phyloP scores from a whole-genome alignment of 1,140 invertebrate species.

The Drosophila subpulchrella region DNA sequence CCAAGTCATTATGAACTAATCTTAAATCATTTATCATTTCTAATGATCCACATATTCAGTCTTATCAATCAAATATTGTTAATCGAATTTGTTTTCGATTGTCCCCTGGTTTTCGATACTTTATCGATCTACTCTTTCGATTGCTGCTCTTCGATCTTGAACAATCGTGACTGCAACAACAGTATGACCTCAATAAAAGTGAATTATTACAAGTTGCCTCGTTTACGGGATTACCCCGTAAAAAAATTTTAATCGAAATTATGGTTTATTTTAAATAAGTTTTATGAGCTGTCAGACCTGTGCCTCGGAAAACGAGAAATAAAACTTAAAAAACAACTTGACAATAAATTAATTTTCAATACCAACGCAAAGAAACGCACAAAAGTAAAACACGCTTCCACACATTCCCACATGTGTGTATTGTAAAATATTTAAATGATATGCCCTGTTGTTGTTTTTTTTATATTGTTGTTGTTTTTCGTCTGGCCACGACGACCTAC shows the following conservation, averaged over 20 bases:
- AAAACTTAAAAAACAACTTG: constrained; percentile 39
- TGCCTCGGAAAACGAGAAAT: neutral
- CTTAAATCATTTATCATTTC: neutral
- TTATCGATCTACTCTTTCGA: neutral
- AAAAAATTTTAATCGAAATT: constrained; percentile 3
- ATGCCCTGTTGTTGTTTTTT: constrained; percentile 60
- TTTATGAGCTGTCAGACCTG: constrained; percentile 8
- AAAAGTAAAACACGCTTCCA: constrained; percentile 50
- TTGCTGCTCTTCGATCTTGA: constrained; percentile 3
- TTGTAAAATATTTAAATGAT: constrained; percentile 78
- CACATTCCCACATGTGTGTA: constrained; percentile 22
- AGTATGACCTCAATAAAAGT: constrained; percentile 20
- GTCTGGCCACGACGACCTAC: constrained; percentile 78
- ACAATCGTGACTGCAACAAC: neutral
- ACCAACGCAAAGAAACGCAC: constrained; percentile 56
- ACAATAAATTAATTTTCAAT: constrained; percentile 70
- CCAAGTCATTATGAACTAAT: too few relatives aligned
- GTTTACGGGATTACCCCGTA: too few relatives aligned
- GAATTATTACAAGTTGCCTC: constrained; percentile 17
- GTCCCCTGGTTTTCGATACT: too few relatives aligned
- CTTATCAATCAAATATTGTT: neutral
- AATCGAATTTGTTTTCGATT: neutral
- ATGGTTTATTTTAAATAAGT: constrained; percentile 20
- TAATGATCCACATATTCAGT: neutral
- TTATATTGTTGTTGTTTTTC: constrained; percentile 27